Evolutionary conservation across 2,113 vertebrate species (phyloP), one percentile per base, ranked within the genome.

Genomic region (Rynchops niger): DNA sequence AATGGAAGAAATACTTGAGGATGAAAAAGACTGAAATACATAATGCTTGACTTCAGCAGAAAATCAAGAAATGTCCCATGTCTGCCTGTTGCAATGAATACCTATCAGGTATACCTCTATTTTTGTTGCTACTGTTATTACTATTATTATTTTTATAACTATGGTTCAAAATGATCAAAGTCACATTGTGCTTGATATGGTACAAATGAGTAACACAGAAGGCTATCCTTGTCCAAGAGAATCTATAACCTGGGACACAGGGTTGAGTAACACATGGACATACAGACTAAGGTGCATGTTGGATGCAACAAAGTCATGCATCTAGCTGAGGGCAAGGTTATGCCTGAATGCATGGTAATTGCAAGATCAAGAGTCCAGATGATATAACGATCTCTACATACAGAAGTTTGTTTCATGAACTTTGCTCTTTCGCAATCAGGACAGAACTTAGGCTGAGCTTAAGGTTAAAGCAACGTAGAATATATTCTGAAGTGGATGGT

Each of bases 271-370:
- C 5, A 43, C 30, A 23, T 29, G 30, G 16, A 34, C 34, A 87
- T 63, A 63, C 6, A 67, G 50, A 61, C 16, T 12, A 18, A 53
- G 27, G 36, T 52, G 3, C 15, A 17, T 77, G 14, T 29, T 1
- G 1, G 21, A n/a, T 52, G 19, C 55, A 47, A 49, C 2, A 4
- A 59, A 85, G 25, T 50, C n/a, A 70, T 13, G 0, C 0, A 27
- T 52, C 47, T 42, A 59, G 38, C 20, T 81, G n/a, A 93, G 45
- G 42, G 30, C 25, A 69, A 80, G 40, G 25, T 32, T 70, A 14
- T 38, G 30, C 27, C 53, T 53, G 45, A 90, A 25, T 19, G 27
- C 21, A 43, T 17, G 80, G 45, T n/a, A 62, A 61, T 16, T 42
- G 38, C 32, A 56, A 36, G 8, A 58, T 27, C 32, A 40, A 38